These are phyloP conservation scores for Psophia crepitans DNA, from an alignment of 2,113 vertebrate genomes.

Conservation along the genomic window DNA sequence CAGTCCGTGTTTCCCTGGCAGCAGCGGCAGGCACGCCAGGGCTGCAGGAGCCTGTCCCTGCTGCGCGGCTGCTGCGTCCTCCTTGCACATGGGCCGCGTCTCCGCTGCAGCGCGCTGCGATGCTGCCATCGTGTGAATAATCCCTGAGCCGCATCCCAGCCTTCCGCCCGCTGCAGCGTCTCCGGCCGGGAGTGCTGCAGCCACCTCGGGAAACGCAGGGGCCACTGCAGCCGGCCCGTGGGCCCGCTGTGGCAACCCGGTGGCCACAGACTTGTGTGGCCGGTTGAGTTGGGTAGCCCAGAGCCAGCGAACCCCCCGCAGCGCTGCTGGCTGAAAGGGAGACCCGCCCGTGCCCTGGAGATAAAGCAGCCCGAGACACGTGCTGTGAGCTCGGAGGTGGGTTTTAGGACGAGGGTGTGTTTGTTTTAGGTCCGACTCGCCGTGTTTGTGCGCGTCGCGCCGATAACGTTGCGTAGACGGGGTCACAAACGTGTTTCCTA, in stretches of 20 bases:
- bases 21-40: accelerated
- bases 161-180: no score
- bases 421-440: background rate
- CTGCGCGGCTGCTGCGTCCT: background rate
- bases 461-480: accelerated
- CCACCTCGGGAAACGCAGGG: conserved; percentile 70
- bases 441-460: background rate
- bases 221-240: conserved; percentile 66
- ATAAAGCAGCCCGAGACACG: background rate
- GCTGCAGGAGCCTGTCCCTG: background rate
- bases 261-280: background rate
- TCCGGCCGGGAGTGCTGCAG: background rate
- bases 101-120: background rate
- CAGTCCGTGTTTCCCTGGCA: accelerated
- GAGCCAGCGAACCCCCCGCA: accelerated
- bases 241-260: background rate
- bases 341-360: accelerated
- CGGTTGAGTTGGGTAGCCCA: background rate
- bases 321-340: background rate
- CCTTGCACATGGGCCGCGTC: accelerated
- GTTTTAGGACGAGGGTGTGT: accelerated
- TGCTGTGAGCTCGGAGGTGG: accelerated
- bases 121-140: conserved; percentile 56
- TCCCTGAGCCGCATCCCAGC: background rate
- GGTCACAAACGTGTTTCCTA: background rate